These are phyloP conservation scores for Venustoraphidia nigricollis DNA, from an alignment of 2,888 invertebrate genomes.

Conservation along the genomic window DNA sequence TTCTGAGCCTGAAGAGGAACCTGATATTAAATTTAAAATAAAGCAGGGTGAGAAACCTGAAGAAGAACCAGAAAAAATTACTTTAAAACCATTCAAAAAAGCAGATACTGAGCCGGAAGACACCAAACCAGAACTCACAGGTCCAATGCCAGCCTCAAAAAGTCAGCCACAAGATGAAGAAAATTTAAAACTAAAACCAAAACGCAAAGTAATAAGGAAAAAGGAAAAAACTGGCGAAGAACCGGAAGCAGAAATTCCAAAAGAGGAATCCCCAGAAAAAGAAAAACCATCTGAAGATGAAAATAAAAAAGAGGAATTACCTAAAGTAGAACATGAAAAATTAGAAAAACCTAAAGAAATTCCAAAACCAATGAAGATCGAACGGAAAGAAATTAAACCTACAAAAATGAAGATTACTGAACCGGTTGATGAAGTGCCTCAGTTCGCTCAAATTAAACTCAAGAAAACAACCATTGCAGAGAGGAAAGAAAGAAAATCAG, in stretches of 20 bases:
- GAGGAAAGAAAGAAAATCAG: conserved; percentile 18
- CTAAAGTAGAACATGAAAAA: conserved; percentile 12
- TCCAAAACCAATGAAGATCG: conserved; percentile 37
- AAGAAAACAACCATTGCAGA: conserved; percentile 25
- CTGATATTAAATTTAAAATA: not conserved
- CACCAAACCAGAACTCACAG: conserved; percentile 17
- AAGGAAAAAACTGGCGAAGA: conserved; percentile 14
- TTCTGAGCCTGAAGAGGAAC: conserved; percentile 11
- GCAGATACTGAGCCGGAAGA: conserved; percentile 19
- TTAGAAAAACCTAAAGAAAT: conserved; percentile 17
- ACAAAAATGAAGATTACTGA: conserved; percentile 43
- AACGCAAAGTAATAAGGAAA: conserved; percentile 16
- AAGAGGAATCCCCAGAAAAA: conserved; percentile 6
- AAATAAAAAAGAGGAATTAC: not conserved
- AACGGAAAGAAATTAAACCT: conserved; percentile 40
- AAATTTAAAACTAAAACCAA: conserved; percentile 13
- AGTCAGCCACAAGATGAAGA: conserved; percentile 18
- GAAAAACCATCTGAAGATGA: conserved; percentile 3
- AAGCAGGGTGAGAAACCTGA: not conserved
- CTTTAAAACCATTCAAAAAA: conserved; percentile 16
- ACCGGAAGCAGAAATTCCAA: conserved; percentile 12
- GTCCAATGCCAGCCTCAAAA: not conserved
- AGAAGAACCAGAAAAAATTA: not conserved
- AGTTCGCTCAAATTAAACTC: conserved; percentile 50
- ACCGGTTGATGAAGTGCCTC: conserved; percentile 35